Evolutionary conservation across 1,140 invertebrate species (phyloP).

Genomic region (Dolichoris vasculosae): DNA sequence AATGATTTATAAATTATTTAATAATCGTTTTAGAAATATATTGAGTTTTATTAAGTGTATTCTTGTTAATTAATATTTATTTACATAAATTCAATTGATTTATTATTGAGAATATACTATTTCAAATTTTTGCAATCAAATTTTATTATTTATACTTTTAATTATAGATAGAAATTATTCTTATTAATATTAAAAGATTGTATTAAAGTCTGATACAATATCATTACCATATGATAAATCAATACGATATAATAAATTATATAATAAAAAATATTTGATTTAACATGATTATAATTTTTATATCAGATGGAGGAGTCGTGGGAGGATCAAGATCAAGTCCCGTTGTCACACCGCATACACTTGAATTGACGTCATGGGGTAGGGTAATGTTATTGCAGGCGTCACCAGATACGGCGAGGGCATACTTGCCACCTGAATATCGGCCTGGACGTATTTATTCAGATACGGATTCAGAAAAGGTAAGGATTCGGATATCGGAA

Average conservation of each 20-base stretch:
- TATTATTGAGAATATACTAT: too few relatives aligned
- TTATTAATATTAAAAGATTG: too few relatives aligned
- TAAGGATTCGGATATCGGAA: too few relatives aligned
- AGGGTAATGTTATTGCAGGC: constrained; percentile 73
- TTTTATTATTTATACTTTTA: too few relatives aligned
- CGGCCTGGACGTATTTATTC: constrained; percentile 74
- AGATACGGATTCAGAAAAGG: constrained; percentile 78
- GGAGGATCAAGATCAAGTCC: constrained; percentile 73
- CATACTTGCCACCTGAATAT: constrained; percentile 77
- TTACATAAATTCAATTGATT: not conserved
- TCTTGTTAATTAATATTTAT: not conserved
- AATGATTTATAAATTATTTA: too few relatives aligned
- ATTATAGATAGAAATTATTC: too few relatives aligned
- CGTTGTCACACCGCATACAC: constrained; percentile 75
- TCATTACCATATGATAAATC: too few relatives aligned
- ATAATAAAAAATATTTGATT: not conserved
- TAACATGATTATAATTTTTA: constrained; percentile 54
- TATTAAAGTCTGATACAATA: too few relatives aligned
- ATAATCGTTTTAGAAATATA: not conserved
- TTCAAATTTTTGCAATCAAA: too few relatives aligned
- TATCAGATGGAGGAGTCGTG: constrained; percentile 76
- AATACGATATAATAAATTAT: too few relatives aligned
- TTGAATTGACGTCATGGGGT: constrained; percentile 75
- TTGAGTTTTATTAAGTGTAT: not conserved
- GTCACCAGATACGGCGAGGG: constrained; percentile 73